Evolutionary conservation across 2,113 vertebrate genomes (phyloP).

Genomic region (Austrofundulus limnaeus): DNA sequence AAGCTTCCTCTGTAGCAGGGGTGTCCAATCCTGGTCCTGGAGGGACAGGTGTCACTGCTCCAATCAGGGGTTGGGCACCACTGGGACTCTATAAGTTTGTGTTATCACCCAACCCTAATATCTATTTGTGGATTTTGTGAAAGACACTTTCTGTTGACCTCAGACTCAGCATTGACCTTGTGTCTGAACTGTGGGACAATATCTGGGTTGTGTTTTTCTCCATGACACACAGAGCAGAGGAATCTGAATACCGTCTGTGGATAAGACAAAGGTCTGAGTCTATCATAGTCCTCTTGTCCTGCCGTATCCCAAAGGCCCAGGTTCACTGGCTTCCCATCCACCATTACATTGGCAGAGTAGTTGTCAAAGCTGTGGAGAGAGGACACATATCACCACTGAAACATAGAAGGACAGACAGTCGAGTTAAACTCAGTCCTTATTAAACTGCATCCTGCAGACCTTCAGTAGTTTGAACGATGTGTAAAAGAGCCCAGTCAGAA

Average conservation of each 20-base stretch:
- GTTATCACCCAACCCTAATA: too few relatives aligned
- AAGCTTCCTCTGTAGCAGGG: too few relatives aligned
- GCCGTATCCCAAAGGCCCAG: conserved; percentile 82
- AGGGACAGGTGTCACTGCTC: too few relatives aligned
- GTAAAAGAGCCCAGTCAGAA: too few relatives aligned
- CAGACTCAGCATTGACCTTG: too few relatives aligned
- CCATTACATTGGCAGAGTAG: conserved; percentile 83
- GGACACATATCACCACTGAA: not conserved
- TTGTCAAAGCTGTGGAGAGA: conserved; percentile 78
- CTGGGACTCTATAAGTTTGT: too few relatives aligned
- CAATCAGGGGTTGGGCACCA: too few relatives aligned
- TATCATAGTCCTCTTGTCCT: conserved; percentile 82
- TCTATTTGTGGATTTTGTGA: too few relatives aligned
- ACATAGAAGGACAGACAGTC: not conserved
- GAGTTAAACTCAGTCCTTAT: not conserved
- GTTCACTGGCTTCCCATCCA: conserved; percentile 83
- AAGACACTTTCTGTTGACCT: too few relatives aligned
- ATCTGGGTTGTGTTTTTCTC: not conserved
- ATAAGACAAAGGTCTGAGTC: conserved; percentile 81
- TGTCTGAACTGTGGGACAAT: too few relatives aligned
- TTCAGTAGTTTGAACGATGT: too few relatives aligned
- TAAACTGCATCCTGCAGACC: not conserved
- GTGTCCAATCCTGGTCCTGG: too few relatives aligned
- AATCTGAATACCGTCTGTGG: conserved; percentile 79
- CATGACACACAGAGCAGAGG: not conserved